These are phyloP conservation scores for Smittia sp. DNA, from an alignment of 2,888 invertebrate species.

Conservation along the genomic window DNA sequence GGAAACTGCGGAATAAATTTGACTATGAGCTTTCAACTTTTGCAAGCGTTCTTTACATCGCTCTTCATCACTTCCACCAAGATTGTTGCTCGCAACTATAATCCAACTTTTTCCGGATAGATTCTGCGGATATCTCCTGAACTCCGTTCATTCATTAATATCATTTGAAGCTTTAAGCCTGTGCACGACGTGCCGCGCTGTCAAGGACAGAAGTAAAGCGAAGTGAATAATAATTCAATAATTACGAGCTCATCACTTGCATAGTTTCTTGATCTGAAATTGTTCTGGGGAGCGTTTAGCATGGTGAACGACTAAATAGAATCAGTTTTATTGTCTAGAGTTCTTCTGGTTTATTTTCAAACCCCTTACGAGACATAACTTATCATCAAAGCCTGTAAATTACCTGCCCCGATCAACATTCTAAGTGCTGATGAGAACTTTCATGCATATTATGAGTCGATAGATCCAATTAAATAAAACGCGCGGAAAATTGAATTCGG, in stretches of 20 bases:
- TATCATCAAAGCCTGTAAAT: too few relatives aligned
- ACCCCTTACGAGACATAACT: too few relatives aligned
- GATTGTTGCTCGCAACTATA: too few relatives aligned
- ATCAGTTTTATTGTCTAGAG: neutral
- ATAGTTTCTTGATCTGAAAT: neutral
- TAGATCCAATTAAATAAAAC: neutral
- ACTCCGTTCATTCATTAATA: too few relatives aligned
- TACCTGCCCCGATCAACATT: neutral
- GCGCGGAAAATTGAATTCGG: neutral
- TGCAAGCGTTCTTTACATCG: too few relatives aligned
- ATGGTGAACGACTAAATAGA: too few relatives aligned
- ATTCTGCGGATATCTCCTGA: too few relatives aligned
- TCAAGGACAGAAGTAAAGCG: neutral
- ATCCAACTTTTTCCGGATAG: too few relatives aligned
- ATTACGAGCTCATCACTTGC: neutral
- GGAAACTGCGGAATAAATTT: neutral
- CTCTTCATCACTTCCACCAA: too few relatives aligned
- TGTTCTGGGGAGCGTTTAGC: neutral
- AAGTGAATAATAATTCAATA: neutral
- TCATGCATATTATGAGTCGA: neutral
- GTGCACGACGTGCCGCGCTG: neutral
- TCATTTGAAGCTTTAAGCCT: neutral
- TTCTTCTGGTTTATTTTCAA: too few relatives aligned
- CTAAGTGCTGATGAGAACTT: neutral
- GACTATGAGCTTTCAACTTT: too few relatives aligned